Base-by-base conservation (phyloP, 2,797 vertebrate genomes). In the Myioborus melanocephalus region DNA sequence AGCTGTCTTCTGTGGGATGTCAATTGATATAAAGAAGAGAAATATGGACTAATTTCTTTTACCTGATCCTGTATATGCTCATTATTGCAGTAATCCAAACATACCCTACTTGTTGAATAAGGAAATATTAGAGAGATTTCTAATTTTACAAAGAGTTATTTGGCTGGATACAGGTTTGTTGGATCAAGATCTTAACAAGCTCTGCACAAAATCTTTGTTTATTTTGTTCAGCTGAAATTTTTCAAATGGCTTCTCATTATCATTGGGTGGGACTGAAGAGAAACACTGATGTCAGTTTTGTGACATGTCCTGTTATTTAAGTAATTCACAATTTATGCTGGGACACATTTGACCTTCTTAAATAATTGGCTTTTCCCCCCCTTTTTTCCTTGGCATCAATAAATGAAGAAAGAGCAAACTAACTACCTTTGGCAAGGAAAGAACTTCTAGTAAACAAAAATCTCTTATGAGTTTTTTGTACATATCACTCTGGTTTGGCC, bases 201-300 rank as follows among this genome's bases (percentile, higher is more conserved):
- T 77, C 82, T 93, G 72, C 27, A 55, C 14, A 91, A 90, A 89
- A 87, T 63, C 60, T 88, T 87, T 92, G 84, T 94, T 91, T 93
- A 71, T 85, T 93, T 92, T 92, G 47, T 39, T 89, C 72, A 5
- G 71, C 70, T 91, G 78, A 91, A 89, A 44, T 76, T 86, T 57
- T 83, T 92, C 85, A 94, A 93, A 89, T 76, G 55, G 12, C 83
- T 96, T 95, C 73, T 94, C 86, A 80, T 97, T 93, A 91, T 93
- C 91, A 85, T 92, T 95, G 97, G 96, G 96, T 94, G 94, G 96
- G 80, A 94, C 89, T 83, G 89, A 94, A 91, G 49, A 94, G 80
- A 95, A 95, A 88, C 55, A 90, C 84, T 97, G 92, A 97, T 90
- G 92, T 97, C 95, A 96, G 87, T 89, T 94, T 91, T 91, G 81